Evolutionary conservation across 2,113 vertebrate species (phyloP).

Genomic region (Mirounga angustirostris): DNA sequence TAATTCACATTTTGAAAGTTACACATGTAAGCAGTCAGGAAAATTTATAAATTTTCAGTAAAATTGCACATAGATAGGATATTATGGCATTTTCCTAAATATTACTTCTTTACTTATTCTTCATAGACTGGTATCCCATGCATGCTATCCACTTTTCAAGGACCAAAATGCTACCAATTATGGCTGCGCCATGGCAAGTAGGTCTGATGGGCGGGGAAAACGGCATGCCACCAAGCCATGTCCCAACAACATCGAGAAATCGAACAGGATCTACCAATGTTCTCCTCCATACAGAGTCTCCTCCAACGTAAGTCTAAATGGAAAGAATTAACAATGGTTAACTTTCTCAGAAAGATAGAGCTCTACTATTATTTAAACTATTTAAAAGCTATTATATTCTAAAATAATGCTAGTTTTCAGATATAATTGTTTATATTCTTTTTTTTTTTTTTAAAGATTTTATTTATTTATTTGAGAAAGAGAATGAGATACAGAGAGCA

Average conservation of each 20-base stretch:
- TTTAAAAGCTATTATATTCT: not conserved
- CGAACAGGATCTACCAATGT: constrained; percentile 87
- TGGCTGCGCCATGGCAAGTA: constrained; percentile 86
- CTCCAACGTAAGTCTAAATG: constrained; percentile 86
- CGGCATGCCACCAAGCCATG: constrained; percentile 86
- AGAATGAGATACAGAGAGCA: too few species aligned
- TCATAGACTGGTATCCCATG: constrained; percentile 88
- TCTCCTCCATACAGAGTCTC: constrained; percentile 88
- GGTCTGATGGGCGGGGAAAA: constrained; percentile 82
- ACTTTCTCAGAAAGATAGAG: not conserved
- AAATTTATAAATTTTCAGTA: not conserved
- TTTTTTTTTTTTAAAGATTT: too few species aligned
- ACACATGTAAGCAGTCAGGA: not conserved
- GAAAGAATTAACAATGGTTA: not conserved
- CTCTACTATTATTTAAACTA: not conserved
- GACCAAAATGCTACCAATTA: constrained; percentile 74
- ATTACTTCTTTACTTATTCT: not conserved
- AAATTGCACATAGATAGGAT: not conserved
- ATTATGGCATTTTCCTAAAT: constrained; percentile 14
- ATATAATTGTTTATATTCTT: constrained; percentile 13
- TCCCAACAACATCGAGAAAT: constrained; percentile 87
- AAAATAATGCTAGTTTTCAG: not conserved
- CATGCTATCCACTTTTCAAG: constrained; percentile 89
- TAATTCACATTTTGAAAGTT: not conserved
- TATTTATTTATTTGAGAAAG: too few species aligned